These are phyloP conservation scores for Lagodon rhomboides DNA, from an alignment of 2,797 vertebrate genomes.

Conservation along the genomic window DNA sequence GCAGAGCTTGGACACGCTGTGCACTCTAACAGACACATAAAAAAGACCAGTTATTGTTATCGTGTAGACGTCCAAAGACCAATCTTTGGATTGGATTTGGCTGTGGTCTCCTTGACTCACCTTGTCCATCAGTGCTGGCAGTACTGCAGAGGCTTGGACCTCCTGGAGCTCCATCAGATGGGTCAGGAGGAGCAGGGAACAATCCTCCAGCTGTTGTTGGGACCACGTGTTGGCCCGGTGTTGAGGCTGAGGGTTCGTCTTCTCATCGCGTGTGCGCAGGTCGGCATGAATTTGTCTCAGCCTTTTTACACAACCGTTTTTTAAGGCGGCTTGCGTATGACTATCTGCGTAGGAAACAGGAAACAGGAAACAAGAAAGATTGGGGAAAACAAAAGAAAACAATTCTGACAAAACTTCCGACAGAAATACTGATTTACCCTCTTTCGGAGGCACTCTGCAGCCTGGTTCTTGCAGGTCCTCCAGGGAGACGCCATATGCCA, in stretches of 20 bases:
- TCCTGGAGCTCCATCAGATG: constrained; percentile 81
- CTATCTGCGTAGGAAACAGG: constrained; percentile 39
- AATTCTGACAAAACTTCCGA: background rate
- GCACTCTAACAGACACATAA: constrained; percentile 64
- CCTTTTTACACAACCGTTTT: constrained; percentile 67
- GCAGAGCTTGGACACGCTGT: constrained; percentile 49
- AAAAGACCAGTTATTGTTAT: background rate
- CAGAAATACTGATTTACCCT: constrained; percentile 52
- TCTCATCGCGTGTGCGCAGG: constrained; percentile 46
- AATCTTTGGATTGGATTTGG: background rate
- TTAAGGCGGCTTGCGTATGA: constrained; percentile 55
- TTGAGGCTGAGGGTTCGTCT: constrained; percentile 8
- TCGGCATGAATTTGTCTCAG: constrained; percentile 71
- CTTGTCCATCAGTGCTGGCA: constrained; percentile 62
- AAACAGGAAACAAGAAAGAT: constrained; percentile 4
- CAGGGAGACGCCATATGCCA: constrained; percentile 71
- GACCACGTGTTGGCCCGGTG: constrained; percentile 5
- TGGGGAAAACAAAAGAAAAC: background rate
- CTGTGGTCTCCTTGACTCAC: constrained; percentile 59
- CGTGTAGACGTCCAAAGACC: no score
- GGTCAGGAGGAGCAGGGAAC: constrained; percentile 72
- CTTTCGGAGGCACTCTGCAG: constrained; percentile 20
- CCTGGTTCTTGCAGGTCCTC: constrained; percentile 70
- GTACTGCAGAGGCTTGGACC: constrained; percentile 62
- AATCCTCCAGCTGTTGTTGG: constrained; percentile 62